Conservation (phyloP, 2,888 invertebrate species). For the Caenorhabditis becei region DNA sequence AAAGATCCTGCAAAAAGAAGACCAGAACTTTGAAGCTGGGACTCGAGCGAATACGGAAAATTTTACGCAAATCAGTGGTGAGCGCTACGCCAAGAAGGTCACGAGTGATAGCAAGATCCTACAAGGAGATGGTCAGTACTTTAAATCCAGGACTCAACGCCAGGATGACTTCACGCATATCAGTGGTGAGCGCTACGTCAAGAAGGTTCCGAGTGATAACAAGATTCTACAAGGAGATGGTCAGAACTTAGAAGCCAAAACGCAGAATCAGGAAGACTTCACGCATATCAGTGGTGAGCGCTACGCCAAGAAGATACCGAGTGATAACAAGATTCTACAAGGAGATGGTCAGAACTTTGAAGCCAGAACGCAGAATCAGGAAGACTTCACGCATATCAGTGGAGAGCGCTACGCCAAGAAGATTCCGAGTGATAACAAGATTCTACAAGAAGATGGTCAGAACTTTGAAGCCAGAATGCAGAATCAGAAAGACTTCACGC, state of each 20-base stretch:
- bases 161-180: slow-evolving; percentile 21
- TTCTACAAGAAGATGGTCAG: slow-evolving; percentile 18
- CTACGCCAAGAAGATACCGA: slow-evolving; percentile 13
- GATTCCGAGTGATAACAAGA: slow-evolving; percentile 18
- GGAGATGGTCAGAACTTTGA: slow-evolving; percentile 16
- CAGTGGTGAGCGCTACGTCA: slow-evolving; percentile 11
- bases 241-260: slow-evolving; percentile 13
- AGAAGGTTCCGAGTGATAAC: slow-evolving; percentile 17
- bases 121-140: slow-evolving; percentile 14
- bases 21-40: slow-evolving; percentile 15
- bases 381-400: slow-evolving; percentile 19
- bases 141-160: slow-evolving; percentile 16
- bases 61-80: slow-evolving; percentile 30
- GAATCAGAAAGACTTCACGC: slow-evolving; percentile 24
- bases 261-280: slow-evolving; percentile 28
- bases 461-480: slow-evolving; percentile 7
- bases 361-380: slow-evolving; percentile 19
- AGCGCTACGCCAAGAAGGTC: slow-evolving; percentile 24
- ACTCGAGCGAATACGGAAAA: slow-evolving; percentile 47
- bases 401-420: slow-evolving; percentile 23
- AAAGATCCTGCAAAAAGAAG: slow-evolving; percentile 39
- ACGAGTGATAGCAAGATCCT: slow-evolving; percentile 37
- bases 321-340: slow-evolving; percentile 17
- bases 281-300: slow-evolving; percentile 14
- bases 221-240: slow-evolving; percentile 22